A percentile compares a stretch with the other conserved stretches of the same genome.
Conservation (phyloP, 2,888 invertebrate genomes). For the Drosophila sordidula region DNA sequence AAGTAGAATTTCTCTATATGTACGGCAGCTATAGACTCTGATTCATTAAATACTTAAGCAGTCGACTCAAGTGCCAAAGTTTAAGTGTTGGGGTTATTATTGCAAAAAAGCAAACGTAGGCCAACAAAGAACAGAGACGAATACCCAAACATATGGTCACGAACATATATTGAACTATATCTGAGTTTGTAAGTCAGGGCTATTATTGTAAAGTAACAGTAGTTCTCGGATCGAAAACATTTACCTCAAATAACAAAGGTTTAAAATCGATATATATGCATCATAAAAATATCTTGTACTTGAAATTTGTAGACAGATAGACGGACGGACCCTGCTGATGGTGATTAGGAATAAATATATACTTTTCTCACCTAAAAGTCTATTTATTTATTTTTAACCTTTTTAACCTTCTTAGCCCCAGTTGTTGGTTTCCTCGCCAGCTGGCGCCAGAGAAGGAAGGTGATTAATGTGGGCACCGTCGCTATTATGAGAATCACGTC, state of each 20-base stretch:
- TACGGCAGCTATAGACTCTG: constrained; percentile 29
- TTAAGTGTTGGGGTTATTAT: constrained; percentile 64
- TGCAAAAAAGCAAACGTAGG: constrained; percentile 55
- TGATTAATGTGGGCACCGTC: constrained; percentile 10
- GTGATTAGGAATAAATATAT: too few relatives aligned
- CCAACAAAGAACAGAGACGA: neutral
- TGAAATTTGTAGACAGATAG: too few relatives aligned
- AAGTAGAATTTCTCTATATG: constrained; percentile 50
- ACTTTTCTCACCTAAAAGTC: too few relatives aligned
- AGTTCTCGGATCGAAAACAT: too few relatives aligned
- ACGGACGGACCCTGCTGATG: too few relatives aligned
- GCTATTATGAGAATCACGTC: constrained; percentile 62
- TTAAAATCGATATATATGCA: too few relatives aligned
- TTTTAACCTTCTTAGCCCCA: neutral
- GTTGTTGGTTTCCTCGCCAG: neutral
- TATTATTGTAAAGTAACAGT: too few relatives aligned
- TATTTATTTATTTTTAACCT: too few relatives aligned
- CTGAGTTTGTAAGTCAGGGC: neutral
- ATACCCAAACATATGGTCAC: constrained; percentile 15
- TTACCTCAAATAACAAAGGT: too few relatives aligned
- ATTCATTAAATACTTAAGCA: constrained; percentile 78
- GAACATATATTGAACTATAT: neutral
- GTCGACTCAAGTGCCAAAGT: constrained; percentile 71
- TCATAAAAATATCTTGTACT: too few relatives aligned
- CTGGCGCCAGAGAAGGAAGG: neutral